phyloP scores from a whole-genome alignment of 2,888 invertebrate genomes.

The Leistus spinibarbis region DNA sequence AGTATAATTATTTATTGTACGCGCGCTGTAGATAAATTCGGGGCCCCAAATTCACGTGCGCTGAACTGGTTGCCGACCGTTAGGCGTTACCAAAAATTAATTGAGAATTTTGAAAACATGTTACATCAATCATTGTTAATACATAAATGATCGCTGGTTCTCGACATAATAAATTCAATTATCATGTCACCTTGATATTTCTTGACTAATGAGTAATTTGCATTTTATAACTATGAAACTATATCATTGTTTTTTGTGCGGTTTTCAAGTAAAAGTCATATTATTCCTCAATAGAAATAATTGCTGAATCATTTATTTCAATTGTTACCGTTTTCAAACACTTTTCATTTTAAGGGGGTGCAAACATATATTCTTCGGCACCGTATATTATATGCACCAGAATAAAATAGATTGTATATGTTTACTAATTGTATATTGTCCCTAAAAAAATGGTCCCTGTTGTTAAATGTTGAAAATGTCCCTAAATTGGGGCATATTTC shows the following conservation, averaged over 20 bases:
- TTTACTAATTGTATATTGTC: not conserved
- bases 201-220: not conserved
- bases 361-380: too few species aligned
- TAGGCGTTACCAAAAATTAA: not conserved
- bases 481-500: not conserved
- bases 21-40: too few species aligned
- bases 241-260: not conserved
- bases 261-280: not conserved
- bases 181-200: not conserved
- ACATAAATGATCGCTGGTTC: not conserved
- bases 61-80: not conserved
- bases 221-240: not conserved
- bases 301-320: not conserved
- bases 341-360: too few species aligned
- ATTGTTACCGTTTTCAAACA: too few species aligned
- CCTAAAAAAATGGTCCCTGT: not conserved
- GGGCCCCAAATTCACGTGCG: too few species aligned
- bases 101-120: not conserved
- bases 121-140: not conserved
- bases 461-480: not conserved
- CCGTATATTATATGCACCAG: too few species aligned
- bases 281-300: not conserved
- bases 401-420: not conserved
- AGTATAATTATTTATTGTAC: too few species aligned
- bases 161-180: not conserved